Evolutionary conservation across 1,140 invertebrate genomes (phyloP).

Genomic region (Lasioglossum baleicum): DNA sequence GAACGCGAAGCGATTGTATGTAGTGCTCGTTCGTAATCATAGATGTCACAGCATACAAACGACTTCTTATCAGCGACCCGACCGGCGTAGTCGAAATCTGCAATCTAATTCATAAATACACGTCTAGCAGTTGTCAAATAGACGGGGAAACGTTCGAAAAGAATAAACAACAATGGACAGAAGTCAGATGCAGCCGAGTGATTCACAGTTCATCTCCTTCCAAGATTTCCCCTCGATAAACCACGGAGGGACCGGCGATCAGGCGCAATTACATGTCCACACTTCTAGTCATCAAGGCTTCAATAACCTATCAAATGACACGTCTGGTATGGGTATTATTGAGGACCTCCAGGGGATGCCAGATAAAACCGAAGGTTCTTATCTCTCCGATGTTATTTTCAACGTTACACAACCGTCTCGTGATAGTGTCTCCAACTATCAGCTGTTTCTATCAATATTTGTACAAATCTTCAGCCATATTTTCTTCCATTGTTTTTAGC

Average conservation of each 20-base stretch:
- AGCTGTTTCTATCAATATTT: neutral
- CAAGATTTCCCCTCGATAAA: slow-evolving; percentile 72
- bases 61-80: neutral
- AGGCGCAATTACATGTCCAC: slow-evolving; percentile 71
- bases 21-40: neutral
- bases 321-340: slow-evolving; percentile 65
- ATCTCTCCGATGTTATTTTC: neutral
- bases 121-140: slow-evolving; percentile 36
- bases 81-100: neutral
- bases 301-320: slow-evolving; percentile 63
- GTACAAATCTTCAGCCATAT: neutral
- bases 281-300: slow-evolving; percentile 69
- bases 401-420: too few species aligned
- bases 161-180: slow-evolving; percentile 46
- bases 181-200: slow-evolving; percentile 38
- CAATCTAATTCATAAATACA: neutral
- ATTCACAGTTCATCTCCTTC: slow-evolving; percentile 75
- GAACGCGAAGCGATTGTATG: neutral
- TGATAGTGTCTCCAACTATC: neutral
- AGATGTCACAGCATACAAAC: too few species aligned
- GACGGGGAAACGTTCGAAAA: neutral
- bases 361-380: slow-evolving; percentile 62
- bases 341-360: slow-evolving; percentile 70
- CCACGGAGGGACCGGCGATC: slow-evolving; percentile 52
- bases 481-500: slow-evolving; percentile 39